phyloP scores from a whole-genome alignment of 2,888 invertebrate genomes.

The Mythimna vitellina region DNA sequence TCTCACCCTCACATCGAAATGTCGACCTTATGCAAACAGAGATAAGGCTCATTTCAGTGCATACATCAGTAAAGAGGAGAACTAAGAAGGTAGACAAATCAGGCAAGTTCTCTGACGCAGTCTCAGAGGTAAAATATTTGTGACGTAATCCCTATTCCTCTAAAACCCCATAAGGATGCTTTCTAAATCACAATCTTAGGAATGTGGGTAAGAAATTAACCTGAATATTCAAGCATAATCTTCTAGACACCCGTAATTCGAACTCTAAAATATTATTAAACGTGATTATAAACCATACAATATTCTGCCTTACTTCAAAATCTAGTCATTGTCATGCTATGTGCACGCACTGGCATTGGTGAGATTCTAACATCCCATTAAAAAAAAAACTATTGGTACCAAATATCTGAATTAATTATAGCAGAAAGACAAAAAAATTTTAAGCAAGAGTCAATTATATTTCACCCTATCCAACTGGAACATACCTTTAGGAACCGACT shows the following conservation, averaged over 20 bases:
- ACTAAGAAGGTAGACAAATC: neutral
- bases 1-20: slow-evolving; percentile 37
- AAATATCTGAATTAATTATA: neutral
- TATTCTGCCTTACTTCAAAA: neutral
- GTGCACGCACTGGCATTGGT: neutral
- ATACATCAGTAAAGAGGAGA: neutral
- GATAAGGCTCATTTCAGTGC: slow-evolving; percentile 22
- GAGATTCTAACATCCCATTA: slow-evolving; percentile 14
- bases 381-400: neutral
- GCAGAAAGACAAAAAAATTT: slow-evolving; percentile 5
- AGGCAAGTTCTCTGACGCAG: neutral
- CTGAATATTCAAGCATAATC: slow-evolving; percentile 2
- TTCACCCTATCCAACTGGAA: slow-evolving; percentile 74
- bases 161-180: neutral
- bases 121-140: neutral
- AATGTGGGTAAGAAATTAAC: neutral
- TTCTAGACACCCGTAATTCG: neutral
- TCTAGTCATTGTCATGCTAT: neutral
- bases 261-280: slow-evolving; percentile 9
- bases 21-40: slow-evolving; percentile 15
- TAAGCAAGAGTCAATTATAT: slow-evolving; percentile 59
- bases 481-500: slow-evolving; percentile 67
- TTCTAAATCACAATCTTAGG: slow-evolving; percentile 2
- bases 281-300: neutral
- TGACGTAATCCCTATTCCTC: no score